These are phyloP conservation scores for Austrofundulus limnaeus DNA, from an alignment of 2,113 vertebrate genomes.

Conservation along the genomic window DNA sequence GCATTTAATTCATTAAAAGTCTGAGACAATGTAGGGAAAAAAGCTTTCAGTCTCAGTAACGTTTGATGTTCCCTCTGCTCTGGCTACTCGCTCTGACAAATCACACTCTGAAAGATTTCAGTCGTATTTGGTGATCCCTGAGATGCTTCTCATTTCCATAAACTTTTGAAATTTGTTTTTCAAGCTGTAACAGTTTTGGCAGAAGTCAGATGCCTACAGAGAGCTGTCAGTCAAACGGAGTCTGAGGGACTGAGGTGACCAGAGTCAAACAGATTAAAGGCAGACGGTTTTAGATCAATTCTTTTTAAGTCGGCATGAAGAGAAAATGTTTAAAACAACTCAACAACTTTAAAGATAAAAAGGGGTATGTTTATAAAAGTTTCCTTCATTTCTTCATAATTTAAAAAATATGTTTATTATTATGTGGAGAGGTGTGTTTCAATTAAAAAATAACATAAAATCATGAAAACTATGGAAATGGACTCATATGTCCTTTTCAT, in stretches of 20 bases:
- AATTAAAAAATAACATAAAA: too few species aligned
- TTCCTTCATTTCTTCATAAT: not conserved
- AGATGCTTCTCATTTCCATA: slow-evolving; percentile 50
- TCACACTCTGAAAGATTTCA: slow-evolving; percentile 22
- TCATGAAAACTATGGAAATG: too few species aligned
- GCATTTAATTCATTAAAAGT: not conserved
- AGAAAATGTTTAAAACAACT: not conserved
- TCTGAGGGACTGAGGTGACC: not conserved
- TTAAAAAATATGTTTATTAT: not conserved
- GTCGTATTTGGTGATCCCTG: slow-evolving; percentile 6
- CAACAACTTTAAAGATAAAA: not conserved
- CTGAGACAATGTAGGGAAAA: slow-evolving; percentile 9
- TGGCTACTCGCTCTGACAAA: slow-evolving; percentile 6
- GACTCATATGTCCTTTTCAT: too few species aligned
- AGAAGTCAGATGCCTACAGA: not conserved
- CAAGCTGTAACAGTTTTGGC: slow-evolving; percentile 26
- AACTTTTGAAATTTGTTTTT: slow-evolving; percentile 53
- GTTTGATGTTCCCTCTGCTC: not conserved
- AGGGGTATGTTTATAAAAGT: not conserved
- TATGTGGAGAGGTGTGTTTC: not conserved
- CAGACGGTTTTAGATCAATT: not conserved
- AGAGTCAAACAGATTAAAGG: slow-evolving; percentile 9
- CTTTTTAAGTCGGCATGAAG: not conserved
- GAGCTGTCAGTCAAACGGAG: slow-evolving; percentile 42
- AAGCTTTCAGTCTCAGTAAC: not conserved